phyloP scores from a whole-genome alignment of 2,888 invertebrate genomes.

The Archaeoteleia sp. region DNA sequence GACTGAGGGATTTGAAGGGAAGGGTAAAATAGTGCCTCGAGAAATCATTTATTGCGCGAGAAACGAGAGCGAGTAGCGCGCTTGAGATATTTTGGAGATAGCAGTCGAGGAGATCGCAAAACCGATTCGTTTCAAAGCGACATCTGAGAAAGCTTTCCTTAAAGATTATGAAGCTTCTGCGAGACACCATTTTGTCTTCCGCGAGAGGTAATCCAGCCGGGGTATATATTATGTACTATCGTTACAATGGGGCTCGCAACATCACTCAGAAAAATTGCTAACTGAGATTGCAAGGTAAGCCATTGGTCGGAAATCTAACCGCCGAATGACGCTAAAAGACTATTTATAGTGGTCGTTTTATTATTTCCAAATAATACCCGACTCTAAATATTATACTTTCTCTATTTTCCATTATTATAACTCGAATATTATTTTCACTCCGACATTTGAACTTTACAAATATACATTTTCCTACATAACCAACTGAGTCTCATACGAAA shows the following conservation, averaged over 20 bases:
- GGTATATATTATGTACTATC: constrained; percentile 42
- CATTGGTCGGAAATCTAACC: constrained; percentile 10
- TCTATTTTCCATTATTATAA: too few relatives aligned
- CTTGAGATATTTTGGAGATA: constrained; percentile 21
- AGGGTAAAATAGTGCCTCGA: constrained; percentile 44
- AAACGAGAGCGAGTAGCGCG: constrained; percentile 14
- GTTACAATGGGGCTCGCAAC: constrained; percentile 38
- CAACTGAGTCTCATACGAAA: too few relatives aligned
- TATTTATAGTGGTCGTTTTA: constrained; percentile 33
- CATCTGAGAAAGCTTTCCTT: constrained; percentile 31
- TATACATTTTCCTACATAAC: too few relatives aligned
- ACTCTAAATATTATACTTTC: constrained; percentile 29
- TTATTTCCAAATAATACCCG: constrained; percentile 16
- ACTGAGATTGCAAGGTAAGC: constrained; percentile 26
- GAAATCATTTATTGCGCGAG: constrained; percentile 55
- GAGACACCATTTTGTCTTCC: constrained; percentile 45
- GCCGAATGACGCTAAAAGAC: constrained; percentile 16
- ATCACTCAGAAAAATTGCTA: constrained; percentile 49
- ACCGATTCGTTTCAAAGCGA: constrained; percentile 38
- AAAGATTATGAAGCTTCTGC: constrained; percentile 41
- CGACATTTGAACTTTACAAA: too few relatives aligned
- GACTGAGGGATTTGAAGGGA: constrained; percentile 38
- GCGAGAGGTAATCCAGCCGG: constrained; percentile 32
- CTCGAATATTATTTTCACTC: too few relatives aligned
- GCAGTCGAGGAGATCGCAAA: constrained; percentile 20